These are phyloP conservation scores for Clarias pachynema DNA, from an alignment of 2,797 vertebrate species.

Conservation along the genomic window DNA sequence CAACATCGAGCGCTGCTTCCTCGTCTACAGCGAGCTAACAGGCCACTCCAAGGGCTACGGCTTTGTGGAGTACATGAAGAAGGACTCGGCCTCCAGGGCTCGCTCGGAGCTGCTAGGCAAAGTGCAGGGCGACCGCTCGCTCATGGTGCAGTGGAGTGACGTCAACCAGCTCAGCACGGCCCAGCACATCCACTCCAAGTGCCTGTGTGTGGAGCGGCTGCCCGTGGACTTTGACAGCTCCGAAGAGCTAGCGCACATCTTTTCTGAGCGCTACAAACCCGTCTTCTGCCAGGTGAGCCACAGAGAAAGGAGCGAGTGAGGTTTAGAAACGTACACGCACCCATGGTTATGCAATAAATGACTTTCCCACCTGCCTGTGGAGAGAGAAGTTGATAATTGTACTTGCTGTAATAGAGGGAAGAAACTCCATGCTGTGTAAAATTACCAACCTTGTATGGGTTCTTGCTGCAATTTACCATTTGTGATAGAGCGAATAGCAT, in stretches of 20 bases:
- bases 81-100: conserved; percentile 93
- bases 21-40: conserved; percentile 90
- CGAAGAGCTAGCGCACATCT: conserved; percentile 84
- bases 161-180: conserved; percentile 88
- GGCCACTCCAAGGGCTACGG: conserved; percentile 96
- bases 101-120: conserved; percentile 91
- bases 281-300: conserved; percentile 88
- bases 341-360: not conserved
- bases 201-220: conserved; percentile 91
- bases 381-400: conserved; percentile 10
- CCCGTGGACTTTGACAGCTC: conserved; percentile 84
- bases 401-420: not conserved
- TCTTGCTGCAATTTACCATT: conserved; percentile 26
- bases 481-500: not conserved
- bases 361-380: not conserved
- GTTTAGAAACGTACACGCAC: conserved; percentile 5
- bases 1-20: conserved; percentile 92
- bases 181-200: conserved; percentile 94
- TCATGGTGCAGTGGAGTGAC: conserved; percentile 98
- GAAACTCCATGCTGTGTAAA: not conserved
- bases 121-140: conserved; percentile 79
- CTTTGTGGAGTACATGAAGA: conserved; percentile 99
- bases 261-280: conserved; percentile 88
- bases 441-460: conserved; percentile 11
- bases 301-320: conserved; percentile 4